phyloP scores from a whole-genome alignment of 53 echinoderm and acorn worm genomes.

The Henricia sp. region DNA sequence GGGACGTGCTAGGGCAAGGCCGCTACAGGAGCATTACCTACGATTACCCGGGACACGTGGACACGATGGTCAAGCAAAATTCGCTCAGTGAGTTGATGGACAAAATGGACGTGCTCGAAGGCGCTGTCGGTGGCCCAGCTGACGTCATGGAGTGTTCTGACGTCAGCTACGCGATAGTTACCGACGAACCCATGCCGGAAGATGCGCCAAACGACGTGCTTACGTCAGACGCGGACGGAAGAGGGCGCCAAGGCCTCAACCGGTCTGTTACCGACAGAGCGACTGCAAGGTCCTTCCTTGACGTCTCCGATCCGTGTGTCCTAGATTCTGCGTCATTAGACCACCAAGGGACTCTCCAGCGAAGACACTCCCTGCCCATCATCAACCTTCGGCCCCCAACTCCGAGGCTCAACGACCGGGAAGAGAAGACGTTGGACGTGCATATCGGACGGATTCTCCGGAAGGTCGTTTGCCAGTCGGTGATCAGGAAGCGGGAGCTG shows the following conservation, averaged over 20 bases:
- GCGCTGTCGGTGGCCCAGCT: slow-evolving; percentile 22
- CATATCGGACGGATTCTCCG: slow-evolving; percentile 66
- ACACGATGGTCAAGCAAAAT: neutral
- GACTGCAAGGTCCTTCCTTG: neutral
- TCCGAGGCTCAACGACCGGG: slow-evolving; percentile 59
- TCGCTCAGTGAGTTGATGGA: slow-evolving; percentile 50
- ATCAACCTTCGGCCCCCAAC: slow-evolving; percentile 76
- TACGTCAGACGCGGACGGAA: neutral
- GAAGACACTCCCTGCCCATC: slow-evolving; percentile 58
- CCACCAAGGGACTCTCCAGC: neutral
- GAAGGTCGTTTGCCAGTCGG: slow-evolving; percentile 68
- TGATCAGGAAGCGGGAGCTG: slow-evolving; percentile 63
- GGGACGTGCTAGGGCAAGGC: neutral
- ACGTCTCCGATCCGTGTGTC: slow-evolving; percentile 5
- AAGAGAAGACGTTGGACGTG: slow-evolving; percentile 58
- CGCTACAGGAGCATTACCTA: slow-evolving; percentile 14
- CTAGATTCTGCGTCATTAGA: neutral
- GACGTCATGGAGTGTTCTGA: slow-evolving; percentile 51
- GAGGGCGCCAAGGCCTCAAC: neutral
- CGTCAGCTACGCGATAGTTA: neutral
- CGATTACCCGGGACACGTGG: neutral
- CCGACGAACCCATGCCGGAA: slow-evolving; percentile 41
- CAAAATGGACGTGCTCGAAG: slow-evolving; percentile 48
- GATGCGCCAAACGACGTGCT: slow-evolving; percentile 11
- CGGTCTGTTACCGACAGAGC: neutral